Evolutionary conservation across 2,113 vertebrate genomes (phyloP), one percentile per base, ranked within the genome.

Genomic region (Ochotona princeps): DNA sequence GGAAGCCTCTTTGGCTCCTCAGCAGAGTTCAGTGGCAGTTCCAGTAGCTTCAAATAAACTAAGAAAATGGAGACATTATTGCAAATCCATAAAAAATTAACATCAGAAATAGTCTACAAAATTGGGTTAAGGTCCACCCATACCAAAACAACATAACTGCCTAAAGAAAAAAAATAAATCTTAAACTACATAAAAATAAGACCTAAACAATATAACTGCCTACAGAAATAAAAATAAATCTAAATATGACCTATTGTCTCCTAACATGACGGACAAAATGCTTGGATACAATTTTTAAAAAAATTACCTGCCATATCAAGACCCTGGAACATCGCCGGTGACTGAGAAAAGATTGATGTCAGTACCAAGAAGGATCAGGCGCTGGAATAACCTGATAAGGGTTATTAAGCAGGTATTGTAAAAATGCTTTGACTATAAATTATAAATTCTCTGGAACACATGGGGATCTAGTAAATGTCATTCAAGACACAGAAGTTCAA

Each of bases 391-490:
- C 35, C 20, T 21, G 17, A 57, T 25, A 35, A 51, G 81, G 30
- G 67, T 32, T 70, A 90, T 65, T 82, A 61, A 76, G 51, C 63
- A 57, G 44, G 28, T 44, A 30, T 66, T 20, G 66, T 44, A 69
- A 88, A 88, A 83, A 88, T 67, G 61, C 8, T 76, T 76, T 88
- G 30, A 61, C 30, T 25, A 70, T 89, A 76, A 83, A 79, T n/a
- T 67, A 66, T 21, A 90, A 69, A 35, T 70, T 86, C 66, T 75
- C 10, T 49, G 76, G 83, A 86, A 90, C 18, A 78, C 23, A 86
- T 3, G 47, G 57, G 87, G 83, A 88, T 47, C 44, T 17, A 75
- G 80, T 75, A 75, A 82, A 57, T 54, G 44, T 57, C 20, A 72
- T 35, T n/a, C 76, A 83, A 87, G 32, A 79, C 72, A 67, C 0